Percentiles rank a stretch among this genome's conserved stretches.
Evolutionary conservation across 2,888 invertebrate genomes (phyloP).

Genomic region (Epistrophella euchroma): DNA sequence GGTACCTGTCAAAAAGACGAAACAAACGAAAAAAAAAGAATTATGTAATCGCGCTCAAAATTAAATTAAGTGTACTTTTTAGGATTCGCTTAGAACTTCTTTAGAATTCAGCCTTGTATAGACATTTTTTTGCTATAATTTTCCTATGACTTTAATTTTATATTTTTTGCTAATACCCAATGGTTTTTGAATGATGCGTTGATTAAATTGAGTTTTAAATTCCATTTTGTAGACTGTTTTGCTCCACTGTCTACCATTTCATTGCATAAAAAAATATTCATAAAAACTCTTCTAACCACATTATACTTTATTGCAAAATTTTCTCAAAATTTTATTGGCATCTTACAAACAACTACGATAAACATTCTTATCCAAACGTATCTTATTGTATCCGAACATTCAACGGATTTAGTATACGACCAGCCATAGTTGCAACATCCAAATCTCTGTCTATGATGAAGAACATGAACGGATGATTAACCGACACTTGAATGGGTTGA

Average conservation of each 20-base stretch:
- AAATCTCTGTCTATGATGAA: constrained; percentile 93
- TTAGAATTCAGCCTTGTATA: too few species aligned
- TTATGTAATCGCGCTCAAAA: too few species aligned
- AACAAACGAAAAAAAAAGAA: too few species aligned
- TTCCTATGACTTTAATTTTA: too few species aligned
- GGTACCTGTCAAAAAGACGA: too few species aligned
- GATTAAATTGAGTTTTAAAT: too few species aligned
- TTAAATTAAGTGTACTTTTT: too few species aligned
- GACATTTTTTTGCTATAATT: too few species aligned
- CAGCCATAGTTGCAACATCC: constrained; percentile 91
- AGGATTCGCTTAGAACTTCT: too few species aligned
- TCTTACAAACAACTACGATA: constrained; percentile 22
- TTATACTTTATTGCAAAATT: constrained; percentile 18
- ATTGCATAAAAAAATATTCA: background rate
- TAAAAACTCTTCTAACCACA: background rate
- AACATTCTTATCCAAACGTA: constrained; percentile 6
- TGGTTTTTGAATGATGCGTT: too few species aligned
- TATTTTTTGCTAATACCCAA: too few species aligned
- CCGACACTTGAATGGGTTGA: constrained; percentile 88
- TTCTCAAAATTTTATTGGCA: constrained; percentile 52
- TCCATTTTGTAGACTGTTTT: background rate
- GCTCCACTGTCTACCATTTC: background rate
- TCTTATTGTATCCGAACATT: constrained; percentile 91
- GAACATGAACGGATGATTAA: constrained; percentile 93
- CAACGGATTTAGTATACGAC: constrained; percentile 92